Base-by-base conservation (phyloP, 2,113 vertebrate genomes). In the Siniperca chuatsi region DNA sequence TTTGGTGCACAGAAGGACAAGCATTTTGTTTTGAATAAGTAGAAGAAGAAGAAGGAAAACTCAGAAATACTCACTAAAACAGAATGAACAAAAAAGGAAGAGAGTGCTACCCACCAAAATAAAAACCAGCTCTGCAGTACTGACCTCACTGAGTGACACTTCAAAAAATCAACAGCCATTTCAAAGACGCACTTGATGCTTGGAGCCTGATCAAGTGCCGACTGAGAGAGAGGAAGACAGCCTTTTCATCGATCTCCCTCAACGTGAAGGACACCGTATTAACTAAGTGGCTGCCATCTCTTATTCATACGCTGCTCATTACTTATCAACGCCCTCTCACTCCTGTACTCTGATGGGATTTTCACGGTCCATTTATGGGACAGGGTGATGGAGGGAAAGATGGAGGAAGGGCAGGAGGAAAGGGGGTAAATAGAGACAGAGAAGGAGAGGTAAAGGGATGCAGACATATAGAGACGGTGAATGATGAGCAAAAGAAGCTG, bases 361-460 rank as follows among this genome's bases (percentile, higher is more conserved):
- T 91, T 90, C 90, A 94, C 84, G 46, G 89, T 82, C 81, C 87
- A 88, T 92, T 93, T 85, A 84, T 82, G 86, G 73, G 88, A 89
- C 70, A 21, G 85, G 44, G 79, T 8, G 76, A 76, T 18, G 8
- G 66, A 62, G 75, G 70, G 42, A 29, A 29, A 16, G 55, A 67
- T 62, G 75, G 74, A 80, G 81, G 81, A 80, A 40, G 71, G 78
- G 76, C 11, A 0, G 46, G 40, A 23, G 16, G 42, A 25, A 15
- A 25, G 20, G 23, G 20, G 23, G 8, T 40, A 77, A 79, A 61
- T 48, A 65, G 75, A 82, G 64, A 61, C 25, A 58, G 60, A 23
- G 21, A 58, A 29, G 70, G 1, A 65, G 75, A 78, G 33, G 42
- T 23, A 18, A 46, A 29, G 35, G 8, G 72, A 44, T 2, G 35